Evolutionary conservation across 2,113 vertebrate genomes (phyloP).

Genomic region (Phocoena sinus): DNA sequence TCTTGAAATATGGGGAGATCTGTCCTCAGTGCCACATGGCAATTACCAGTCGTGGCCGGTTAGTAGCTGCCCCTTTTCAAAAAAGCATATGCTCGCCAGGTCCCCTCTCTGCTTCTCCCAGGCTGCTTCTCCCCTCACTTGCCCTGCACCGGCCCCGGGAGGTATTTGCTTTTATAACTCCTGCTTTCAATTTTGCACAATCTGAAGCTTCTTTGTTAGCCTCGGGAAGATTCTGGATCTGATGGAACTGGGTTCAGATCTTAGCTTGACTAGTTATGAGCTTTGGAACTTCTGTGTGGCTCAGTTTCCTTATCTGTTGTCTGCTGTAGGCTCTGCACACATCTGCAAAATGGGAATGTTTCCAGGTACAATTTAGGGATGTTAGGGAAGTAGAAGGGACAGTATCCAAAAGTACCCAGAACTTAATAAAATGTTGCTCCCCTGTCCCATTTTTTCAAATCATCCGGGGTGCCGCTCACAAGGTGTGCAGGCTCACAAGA

Average conservation of each 20-base stretch:
- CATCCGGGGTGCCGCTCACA: accelerated
- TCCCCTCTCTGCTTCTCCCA: background rate
- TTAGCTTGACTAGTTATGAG: background rate
- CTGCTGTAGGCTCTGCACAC: background rate
- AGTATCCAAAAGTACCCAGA: background rate
- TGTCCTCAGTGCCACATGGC: background rate
- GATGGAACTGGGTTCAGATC: background rate
- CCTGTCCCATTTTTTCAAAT: background rate
- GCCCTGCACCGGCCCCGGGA: background rate
- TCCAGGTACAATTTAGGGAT: background rate
- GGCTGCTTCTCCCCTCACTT: background rate
- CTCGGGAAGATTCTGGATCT: background rate
- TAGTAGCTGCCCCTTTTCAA: background rate
- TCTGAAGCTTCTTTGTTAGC: background rate
- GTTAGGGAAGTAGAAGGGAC: background rate
- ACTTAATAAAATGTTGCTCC: background rate
- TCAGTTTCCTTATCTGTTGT: background rate
- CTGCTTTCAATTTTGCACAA: background rate
- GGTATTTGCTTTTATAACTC: background rate
- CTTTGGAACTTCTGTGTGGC: background rate
- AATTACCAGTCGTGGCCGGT: background rate
- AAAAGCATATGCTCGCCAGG: background rate
- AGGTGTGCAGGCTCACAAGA: accelerated
- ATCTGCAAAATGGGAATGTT: background rate
- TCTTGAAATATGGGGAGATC: background rate